Evolutionary conservation across 2,888 invertebrate genomes (phyloP), one percentile per base, ranked within the genome.

Genomic region (Andrena flavipes): DNA sequence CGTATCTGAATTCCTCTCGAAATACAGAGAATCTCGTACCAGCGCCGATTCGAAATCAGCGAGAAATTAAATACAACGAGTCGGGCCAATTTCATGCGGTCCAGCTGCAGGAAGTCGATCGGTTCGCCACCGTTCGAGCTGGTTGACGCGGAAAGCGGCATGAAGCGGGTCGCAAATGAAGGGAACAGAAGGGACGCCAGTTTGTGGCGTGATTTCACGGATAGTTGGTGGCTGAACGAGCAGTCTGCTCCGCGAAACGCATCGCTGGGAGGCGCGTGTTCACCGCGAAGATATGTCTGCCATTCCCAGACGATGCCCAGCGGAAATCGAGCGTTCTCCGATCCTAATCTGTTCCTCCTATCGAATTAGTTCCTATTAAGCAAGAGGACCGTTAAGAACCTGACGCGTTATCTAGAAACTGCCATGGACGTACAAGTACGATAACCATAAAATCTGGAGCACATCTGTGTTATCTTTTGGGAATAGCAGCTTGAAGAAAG

Each of bases 211-310:
- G 68, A 68, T 68, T 68, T 54, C 51, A 68, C 68, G 68, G 23
- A 29, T 54, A 49, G 68, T 68, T 68, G 80, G 64, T 67, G 60
- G 51, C 48, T 49, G 33, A 56, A 54, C 33, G 26, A 30, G 7
- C 62, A 29, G 26, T 7, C 16, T 13, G 13, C 49, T 1, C 42
- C 42, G 42, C 16, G 63, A 60, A 75, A 75, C 67, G 51, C 67
- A 82, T 80, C 70, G 62, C 33, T 49, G 35, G 65, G 59, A 67
- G 62, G 75, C 63, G 74, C 48, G 51, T 63, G 64, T 73, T 54
- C 73, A 65, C 56, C 64, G 59, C 82, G 73, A 68, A 82, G 82
- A 82, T 82, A 76, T 29, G 71, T 51, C 71, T 62, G 62, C 71
- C 71, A 63, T 71, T 63, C 23, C 62, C 62, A 71, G 71, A 63